A percentile compares a stretch with the other conserved stretches of the same genome.
Evolutionary conservation across 2,888 invertebrate genomes (phyloP).

Genomic region (Melanchra persicariae): DNA sequence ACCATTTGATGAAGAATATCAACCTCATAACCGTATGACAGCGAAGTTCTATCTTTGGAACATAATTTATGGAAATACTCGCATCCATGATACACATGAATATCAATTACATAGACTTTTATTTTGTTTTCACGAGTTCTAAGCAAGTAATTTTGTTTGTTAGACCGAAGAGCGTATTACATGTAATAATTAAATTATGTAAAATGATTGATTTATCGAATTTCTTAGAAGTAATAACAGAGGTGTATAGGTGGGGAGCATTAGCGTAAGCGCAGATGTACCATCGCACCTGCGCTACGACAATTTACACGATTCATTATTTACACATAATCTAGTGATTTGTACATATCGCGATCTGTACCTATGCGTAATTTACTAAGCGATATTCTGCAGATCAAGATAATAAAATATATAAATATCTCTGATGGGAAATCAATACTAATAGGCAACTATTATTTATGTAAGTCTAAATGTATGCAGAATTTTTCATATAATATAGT

Average conservation of each 20-base stretch:
- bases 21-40: constrained; percentile 63
- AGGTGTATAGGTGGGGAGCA: constrained; percentile 73
- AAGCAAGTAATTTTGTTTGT: constrained; percentile 62
- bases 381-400: neutral
- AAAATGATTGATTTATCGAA: constrained; percentile 56
- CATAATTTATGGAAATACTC: constrained; percentile 69
- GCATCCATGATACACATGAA: constrained; percentile 57
- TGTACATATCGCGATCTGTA: constrained; percentile 65
- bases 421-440: neutral
- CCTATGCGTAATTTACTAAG: constrained; percentile 52
- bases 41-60: constrained; percentile 57
- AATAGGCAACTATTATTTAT: neutral
- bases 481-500: neutral
- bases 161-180: constrained; percentile 40
- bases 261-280: constrained; percentile 83
- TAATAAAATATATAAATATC: constrained; percentile 2
- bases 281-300: constrained; percentile 83
- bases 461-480: neutral
- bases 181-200: constrained; percentile 52
- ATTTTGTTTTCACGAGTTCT: constrained; percentile 62
- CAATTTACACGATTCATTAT: constrained; percentile 78
- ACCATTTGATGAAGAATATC: constrained; percentile 45
- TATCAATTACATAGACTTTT: constrained; percentile 68
- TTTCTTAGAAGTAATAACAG: constrained; percentile 67
- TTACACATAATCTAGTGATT: constrained; percentile 67